A percentile compares a stretch with the other conserved stretches of the same genome.
Evolutionary conservation across 2,797 vertebrate genomes (phyloP).

Genomic region (Gymnothorax reevesii): DNA sequence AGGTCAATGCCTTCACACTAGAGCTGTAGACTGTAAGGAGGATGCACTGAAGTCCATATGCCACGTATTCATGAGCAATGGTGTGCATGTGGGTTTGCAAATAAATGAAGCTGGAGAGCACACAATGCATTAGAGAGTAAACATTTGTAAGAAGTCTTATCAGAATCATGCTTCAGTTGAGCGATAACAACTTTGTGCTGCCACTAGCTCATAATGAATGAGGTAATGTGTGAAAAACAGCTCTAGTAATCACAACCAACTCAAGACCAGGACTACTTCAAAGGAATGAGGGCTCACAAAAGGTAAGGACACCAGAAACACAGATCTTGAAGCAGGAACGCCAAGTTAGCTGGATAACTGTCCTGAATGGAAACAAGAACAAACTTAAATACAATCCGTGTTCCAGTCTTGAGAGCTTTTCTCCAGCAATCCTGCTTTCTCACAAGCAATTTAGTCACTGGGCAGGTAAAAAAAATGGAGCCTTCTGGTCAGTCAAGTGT

Average conservation of each 20-base stretch:
- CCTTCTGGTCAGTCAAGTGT: not conserved
- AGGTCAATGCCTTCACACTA: not conserved
- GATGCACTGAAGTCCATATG: not conserved
- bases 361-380: no score
- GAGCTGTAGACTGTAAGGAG: not conserved
- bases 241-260: not conserved
- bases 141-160: not conserved
- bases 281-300: not conserved
- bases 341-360: no score
- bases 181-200: not conserved
- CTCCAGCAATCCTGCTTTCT: not conserved
- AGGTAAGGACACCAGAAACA: not conserved
- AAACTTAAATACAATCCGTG: no score
- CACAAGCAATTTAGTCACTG: not conserved
- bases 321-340: no score
- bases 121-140: not conserved
- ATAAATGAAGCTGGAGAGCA: not conserved
- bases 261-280: not conserved
- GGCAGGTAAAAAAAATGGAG: not conserved
- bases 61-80: not conserved
- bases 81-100: not conserved
- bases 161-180: not conserved
- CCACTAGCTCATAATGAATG: not conserved
- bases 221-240: not conserved
- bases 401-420: not conserved